Base-by-base conservation (phyloP, 2,888 invertebrate genomes). In the Stenchaetothrips biformis region DNA sequence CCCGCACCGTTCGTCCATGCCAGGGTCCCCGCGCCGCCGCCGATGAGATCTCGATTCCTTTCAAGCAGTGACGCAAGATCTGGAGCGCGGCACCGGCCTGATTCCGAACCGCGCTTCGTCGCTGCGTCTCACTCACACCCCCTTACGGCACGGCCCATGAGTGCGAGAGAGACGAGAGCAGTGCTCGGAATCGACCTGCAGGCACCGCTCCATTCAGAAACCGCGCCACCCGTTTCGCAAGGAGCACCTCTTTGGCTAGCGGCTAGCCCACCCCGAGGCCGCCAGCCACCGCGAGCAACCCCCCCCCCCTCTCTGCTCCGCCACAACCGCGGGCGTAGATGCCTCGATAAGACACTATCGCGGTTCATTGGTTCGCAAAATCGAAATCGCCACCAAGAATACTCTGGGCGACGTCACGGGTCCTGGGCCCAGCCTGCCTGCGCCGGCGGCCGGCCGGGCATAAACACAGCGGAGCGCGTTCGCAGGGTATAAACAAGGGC, bases 351-450 rank as follows among this genome's bases (percentile, higher is more conserved):
- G 67, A 25, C 67, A 74, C 67, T 74, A 74, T 74, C 67, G 21
- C 67, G 67, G 67, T 74, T 74, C 67, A 74, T 74, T 74, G 67
- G 67, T 21, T 74, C 67, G 67, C 67, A 74, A 74, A 74, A 74
- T 74, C 67, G 67, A 74, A 74, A 74, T 74, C 67, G 67, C 67
- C 67, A 74, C 18, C 16, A 59, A 18, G 59, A 37, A n/a, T 21
- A 13, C 13, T 9, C 67, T 21, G 25, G 2, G 67, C 25, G 67
- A 74, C 67, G 67, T 74, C 21, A 74, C 21, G 21, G 25, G 7
- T 37, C 37, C 37, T 37, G 37, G 37, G 37, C 37, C 37, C 2
- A 4, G 37, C 37, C 37, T 1, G 37, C 2, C 37, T 4, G 37
- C 2, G 37, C 37, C 37, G n/a, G n/a, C 4, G 37, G 37, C 2